Conservation (phyloP, 2,797 vertebrate species). For the Nothura maculosa region DNA sequence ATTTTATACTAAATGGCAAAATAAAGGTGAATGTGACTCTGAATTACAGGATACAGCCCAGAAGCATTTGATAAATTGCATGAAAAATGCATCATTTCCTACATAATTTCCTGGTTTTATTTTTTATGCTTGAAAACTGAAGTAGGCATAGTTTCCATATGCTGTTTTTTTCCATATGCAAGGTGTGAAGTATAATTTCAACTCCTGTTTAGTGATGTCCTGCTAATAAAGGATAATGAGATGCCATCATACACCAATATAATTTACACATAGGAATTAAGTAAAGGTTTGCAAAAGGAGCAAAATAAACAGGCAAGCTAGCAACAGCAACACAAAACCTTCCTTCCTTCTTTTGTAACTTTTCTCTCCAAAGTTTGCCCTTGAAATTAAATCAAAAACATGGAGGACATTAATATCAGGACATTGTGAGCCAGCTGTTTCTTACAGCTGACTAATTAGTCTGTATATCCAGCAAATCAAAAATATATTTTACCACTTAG, state of each 20-base stretch:
- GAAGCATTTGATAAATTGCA: conserved; percentile 44
- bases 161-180: conserved; percentile 39
- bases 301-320: conserved; percentile 62
- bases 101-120: conserved; percentile 39
- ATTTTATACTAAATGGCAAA: conserved; percentile 21
- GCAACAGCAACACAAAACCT: background rate
- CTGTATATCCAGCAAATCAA: conserved; percentile 57
- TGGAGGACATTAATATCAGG: conserved; percentile 54
- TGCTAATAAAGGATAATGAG: conserved; percentile 79
- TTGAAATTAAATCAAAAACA: conserved; percentile 68
- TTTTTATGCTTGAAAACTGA: conserved; percentile 38
- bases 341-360: background rate
- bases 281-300: conserved; percentile 71
- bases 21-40: conserved; percentile 26
- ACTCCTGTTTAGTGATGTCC: conserved; percentile 67
- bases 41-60: conserved; percentile 36
- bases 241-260: conserved; percentile 51
- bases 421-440: conserved; percentile 71
- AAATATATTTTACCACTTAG: conserved; percentile 59
- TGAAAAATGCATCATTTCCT: conserved; percentile 56
- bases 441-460: conserved; percentile 69
- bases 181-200: conserved; percentile 58
- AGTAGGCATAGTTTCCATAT: conserved; percentile 30
- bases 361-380: conserved; percentile 45
- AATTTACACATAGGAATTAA: conserved; percentile 75